phyloP scores from a whole-genome alignment of 2,888 invertebrate species.

The Reticulitermes lucifugus region DNA sequence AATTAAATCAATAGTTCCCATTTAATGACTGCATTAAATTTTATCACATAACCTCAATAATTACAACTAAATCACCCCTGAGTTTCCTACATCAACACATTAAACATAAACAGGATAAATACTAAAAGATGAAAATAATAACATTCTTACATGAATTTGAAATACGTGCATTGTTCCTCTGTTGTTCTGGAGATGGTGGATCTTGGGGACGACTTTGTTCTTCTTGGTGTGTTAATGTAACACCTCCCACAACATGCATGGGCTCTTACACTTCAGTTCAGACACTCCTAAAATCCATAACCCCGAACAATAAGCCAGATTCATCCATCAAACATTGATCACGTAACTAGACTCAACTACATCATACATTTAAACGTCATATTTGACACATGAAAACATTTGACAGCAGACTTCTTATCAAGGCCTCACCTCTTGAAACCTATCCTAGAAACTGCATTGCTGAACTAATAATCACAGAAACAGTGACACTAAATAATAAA shows the following conservation, averaged over 20 bases:
- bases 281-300: background rate
- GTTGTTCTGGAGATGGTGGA: conserved; percentile 23
- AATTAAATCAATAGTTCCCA: no score
- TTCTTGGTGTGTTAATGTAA: conserved; percentile 29
- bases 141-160: conserved; percentile 20
- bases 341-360: background rate
- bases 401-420: conserved; percentile 15
- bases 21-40: no score
- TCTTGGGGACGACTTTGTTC: conserved; percentile 16
- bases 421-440: conserved; percentile 17
- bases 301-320: background rate
- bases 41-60: no score
- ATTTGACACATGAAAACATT: conserved; percentile 7
- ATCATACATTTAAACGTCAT: background rate
- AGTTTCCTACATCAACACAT: no score
- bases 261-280: conserved; percentile 29
- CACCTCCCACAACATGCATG: conserved; percentile 51
- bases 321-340: background rate
- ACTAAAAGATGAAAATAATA: no score
- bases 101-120: no score
- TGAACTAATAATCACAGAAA: conserved; percentile 9
- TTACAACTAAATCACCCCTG: no score
- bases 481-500: background rate
- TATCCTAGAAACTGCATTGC: conserved; percentile 24
- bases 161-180: conserved; percentile 3